Conservation (phyloP, 1,140 invertebrate genomes). For the Eumeta japonica region DNA sequence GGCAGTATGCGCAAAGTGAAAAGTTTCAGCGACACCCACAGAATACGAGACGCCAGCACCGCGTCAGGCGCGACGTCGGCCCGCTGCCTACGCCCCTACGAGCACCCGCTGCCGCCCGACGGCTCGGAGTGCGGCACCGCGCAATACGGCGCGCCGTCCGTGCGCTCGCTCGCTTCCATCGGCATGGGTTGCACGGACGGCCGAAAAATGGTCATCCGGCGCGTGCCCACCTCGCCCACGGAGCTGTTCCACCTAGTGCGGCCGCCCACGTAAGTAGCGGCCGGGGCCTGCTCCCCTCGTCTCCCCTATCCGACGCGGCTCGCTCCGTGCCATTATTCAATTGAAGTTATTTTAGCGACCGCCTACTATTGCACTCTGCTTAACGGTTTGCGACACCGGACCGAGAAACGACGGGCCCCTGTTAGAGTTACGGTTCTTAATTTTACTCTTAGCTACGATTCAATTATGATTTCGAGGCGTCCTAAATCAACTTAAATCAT, state of each 20-base stretch:
- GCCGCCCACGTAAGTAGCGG: slow-evolving; percentile 73
- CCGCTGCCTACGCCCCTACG: slow-evolving; percentile 44
- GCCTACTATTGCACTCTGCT: no score
- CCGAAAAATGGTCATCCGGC: slow-evolving; percentile 76
- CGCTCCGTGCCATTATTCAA: slow-evolving; percentile 39
- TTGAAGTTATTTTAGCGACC: slow-evolving; percentile 16
- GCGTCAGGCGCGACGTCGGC: slow-evolving; percentile 47
- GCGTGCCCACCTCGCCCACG: slow-evolving; percentile 77
- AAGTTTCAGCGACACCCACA: slow-evolving; percentile 47
- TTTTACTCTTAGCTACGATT: no score
- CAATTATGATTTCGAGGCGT: no score
- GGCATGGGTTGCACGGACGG: slow-evolving; percentile 84
- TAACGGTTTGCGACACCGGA: no score
- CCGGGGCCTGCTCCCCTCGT: background rate
- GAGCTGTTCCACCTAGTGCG: slow-evolving; percentile 79
- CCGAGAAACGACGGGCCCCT: no score
- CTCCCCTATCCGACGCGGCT: background rate
- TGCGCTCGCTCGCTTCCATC: slow-evolving; percentile 75
- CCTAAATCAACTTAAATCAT: no score
- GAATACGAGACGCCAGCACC: slow-evolving; percentile 42
- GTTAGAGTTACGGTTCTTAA: no score
- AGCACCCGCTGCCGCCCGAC: slow-evolving; percentile 37
- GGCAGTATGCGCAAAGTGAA: slow-evolving; percentile 51
- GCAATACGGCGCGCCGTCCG: slow-evolving; percentile 64
- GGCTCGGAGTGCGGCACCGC: slow-evolving; percentile 52